Conservation (phyloP, 1,140 invertebrate species). For the Arctopsyche grandis region DNA sequence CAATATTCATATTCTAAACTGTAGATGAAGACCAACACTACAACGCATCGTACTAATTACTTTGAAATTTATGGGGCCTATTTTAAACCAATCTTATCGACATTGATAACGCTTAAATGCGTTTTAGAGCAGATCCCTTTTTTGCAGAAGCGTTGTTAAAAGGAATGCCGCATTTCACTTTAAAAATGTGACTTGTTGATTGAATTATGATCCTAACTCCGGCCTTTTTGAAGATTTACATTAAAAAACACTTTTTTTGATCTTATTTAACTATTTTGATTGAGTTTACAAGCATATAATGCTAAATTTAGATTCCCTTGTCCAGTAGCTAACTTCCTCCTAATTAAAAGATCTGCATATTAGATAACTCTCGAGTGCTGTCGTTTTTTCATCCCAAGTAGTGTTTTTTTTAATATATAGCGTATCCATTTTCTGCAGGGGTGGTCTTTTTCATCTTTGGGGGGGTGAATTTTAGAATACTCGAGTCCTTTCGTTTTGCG, state of each 20-base stretch:
- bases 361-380: not conserved
- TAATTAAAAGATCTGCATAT: not conserved
- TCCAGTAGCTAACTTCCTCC: too few species aligned
- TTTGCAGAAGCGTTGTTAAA: not conserved
- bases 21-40: too few species aligned
- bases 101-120: not conserved
- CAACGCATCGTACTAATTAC: not conserved
- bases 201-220: not conserved
- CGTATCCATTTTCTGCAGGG: not conserved
- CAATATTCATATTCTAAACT: too few species aligned
- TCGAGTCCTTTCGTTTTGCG: conserved; percentile 42
- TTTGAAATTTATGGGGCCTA: not conserved
- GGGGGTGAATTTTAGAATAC: not conserved
- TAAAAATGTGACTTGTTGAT: not conserved
- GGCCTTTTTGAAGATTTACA: too few species aligned
- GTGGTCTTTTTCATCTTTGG: not conserved
- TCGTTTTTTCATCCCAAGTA: not conserved
- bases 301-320: too few species aligned
- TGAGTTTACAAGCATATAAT: too few species aligned
- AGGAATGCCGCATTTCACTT: not conserved
- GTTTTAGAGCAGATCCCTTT: not conserved
- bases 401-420: not conserved
- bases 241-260: too few species aligned
- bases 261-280: too few species aligned
- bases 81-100: conserved; percentile 2